These are phyloP conservation scores for Halcyon chelicuti DNA, from an alignment of 2,797 vertebrate genomes.

Conservation along the genomic window DNA sequence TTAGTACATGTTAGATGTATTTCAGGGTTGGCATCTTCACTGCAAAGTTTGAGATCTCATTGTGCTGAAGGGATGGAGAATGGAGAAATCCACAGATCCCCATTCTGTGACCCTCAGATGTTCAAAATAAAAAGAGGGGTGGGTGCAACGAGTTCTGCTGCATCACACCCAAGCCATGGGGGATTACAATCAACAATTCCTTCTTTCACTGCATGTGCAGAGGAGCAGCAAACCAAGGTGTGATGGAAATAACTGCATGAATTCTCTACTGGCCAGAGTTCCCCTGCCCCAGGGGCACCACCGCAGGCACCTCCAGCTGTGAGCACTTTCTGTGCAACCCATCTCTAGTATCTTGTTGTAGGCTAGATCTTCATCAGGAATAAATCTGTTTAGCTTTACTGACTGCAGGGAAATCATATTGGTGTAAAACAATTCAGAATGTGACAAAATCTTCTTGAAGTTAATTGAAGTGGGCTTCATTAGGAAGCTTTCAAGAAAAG, in stretches of 20 bases:
- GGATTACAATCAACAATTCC: neutral
- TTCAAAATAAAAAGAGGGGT: neutral
- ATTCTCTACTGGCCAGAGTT: neutral
- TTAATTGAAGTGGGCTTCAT: neutral
- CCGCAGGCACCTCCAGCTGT: neutral
- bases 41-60: neutral
- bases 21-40: neutral
- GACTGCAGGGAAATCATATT: constrained; percentile 12
- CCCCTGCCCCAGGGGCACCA: neutral
- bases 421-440: neutral
- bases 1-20: neutral
- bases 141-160: neutral
- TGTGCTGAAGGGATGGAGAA: neutral
- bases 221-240: neutral
- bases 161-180: neutral
- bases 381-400: constrained; percentile 2
- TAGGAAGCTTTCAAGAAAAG: constrained; percentile 18
- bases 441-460: constrained; percentile 38
- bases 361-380: neutral
- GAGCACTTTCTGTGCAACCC: neutral
- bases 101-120: neutral
- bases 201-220: neutral
- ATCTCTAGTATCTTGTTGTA: neutral
- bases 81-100: neutral
- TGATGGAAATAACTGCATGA: neutral